Evolutionary conservation across 2,888 invertebrate species (phyloP).

Genomic region (Drosophila meridionalis): DNA sequence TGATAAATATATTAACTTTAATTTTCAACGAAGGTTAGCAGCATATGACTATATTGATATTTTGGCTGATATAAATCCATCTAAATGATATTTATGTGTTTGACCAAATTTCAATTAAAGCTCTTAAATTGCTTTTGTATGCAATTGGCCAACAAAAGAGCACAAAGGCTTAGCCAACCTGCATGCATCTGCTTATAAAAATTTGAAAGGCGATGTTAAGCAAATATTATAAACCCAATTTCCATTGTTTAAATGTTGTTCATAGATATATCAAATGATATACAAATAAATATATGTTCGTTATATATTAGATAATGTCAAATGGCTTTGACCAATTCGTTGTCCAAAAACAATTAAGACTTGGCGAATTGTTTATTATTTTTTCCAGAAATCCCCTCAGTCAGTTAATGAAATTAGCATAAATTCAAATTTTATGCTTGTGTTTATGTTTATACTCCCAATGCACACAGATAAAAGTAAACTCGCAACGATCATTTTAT

Average conservation of each 20-base stretch:
- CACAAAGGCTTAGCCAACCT: conserved; percentile 11
- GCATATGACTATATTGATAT: background rate
- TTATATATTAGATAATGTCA: conserved; percentile 4
- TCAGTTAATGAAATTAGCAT: background rate
- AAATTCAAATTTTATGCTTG: background rate
- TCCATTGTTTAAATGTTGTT: conserved; percentile 23
- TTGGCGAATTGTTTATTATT: background rate
- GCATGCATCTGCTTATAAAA: conserved; percentile 23
- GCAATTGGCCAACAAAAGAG: conserved; percentile 28
- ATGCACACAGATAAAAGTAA: background rate
- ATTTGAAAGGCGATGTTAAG: conserved; percentile 24
- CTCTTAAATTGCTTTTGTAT: background rate
- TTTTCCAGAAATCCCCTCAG: no score
- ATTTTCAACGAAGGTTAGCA: background rate
- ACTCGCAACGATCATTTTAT: conserved; percentile 28
- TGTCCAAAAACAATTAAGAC: background rate
- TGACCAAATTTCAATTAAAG: background rate
- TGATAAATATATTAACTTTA: background rate
- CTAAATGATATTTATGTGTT: background rate
- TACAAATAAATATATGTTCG: background rate
- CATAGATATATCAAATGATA: background rate
- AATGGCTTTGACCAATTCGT: background rate
- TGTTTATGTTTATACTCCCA: background rate
- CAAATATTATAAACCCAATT: conserved; percentile 20
- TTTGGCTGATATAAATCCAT: background rate